These are phyloP conservation scores for Zaprionus lineosus DNA, from an alignment of 2,888 invertebrate species.

Conservation along the genomic window DNA sequence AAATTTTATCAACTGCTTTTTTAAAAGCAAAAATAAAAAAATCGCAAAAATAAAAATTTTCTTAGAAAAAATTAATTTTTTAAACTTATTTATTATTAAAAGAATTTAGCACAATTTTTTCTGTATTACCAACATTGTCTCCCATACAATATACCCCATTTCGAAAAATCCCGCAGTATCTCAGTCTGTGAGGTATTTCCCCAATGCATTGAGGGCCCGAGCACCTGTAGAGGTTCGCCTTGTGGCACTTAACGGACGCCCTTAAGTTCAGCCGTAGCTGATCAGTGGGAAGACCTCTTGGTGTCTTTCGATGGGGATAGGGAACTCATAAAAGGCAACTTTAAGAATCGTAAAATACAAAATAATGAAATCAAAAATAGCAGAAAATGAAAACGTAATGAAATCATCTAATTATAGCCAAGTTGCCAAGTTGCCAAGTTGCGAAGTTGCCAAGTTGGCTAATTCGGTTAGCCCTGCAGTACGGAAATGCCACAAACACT, in stretches of 20 bases:
- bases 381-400: conserved; percentile 67
- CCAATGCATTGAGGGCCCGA: not conserved
- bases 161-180: too few relatives aligned
- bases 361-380: conserved; percentile 66
- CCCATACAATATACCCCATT: too few relatives aligned
- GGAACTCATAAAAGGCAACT: conserved; percentile 43
- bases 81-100: too few relatives aligned
- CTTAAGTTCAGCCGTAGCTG: conserved; percentile 23
- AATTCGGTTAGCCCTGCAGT: conserved; percentile 64
- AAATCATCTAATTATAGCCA: conserved; percentile 73
- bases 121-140: too few relatives aligned
- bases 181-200: not conserved
- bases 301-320: conserved; percentile 43
- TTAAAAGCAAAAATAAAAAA: too few relatives aligned
- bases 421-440: conserved; percentile 13
- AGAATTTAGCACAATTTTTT: too few relatives aligned
- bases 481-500: conserved; percentile 68
- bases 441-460: conserved; percentile 49
- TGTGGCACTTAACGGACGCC: conserved; percentile 8
- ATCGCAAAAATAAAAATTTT: too few relatives aligned
- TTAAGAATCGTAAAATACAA: conserved; percentile 57
- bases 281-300: too few relatives aligned
- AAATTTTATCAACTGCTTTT: too few relatives aligned
- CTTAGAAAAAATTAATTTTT: too few relatives aligned
- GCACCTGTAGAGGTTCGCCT: conserved; percentile 3